Evolutionary conservation across 2,113 vertebrate genomes (phyloP).

Genomic region (Pycnonotus jocosus): DNA sequence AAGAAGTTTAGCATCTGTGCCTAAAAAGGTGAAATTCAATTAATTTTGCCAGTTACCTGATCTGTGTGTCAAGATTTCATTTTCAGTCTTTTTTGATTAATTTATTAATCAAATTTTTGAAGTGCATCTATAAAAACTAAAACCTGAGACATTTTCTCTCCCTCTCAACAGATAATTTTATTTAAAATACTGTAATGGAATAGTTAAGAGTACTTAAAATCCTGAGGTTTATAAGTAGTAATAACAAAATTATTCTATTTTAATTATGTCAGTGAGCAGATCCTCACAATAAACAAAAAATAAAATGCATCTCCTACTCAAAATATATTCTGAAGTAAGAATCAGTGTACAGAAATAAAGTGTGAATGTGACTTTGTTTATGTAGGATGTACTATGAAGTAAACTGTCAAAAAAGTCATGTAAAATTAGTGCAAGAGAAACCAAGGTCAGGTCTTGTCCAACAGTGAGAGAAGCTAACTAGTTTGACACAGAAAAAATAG

Average conservation of each 20-base stretch:
- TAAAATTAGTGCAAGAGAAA: neutral
- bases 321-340: neutral
- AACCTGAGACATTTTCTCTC: neutral
- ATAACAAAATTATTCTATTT: neutral
- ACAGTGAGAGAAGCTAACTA: neutral
- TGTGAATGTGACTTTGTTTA: neutral
- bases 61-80: neutral
- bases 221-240: neutral
- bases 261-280: neutral
- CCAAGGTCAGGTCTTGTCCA: neutral
- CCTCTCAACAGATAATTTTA: neutral
- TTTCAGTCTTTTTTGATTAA: neutral
- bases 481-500: neutral
- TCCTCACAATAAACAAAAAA: neutral
- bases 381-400: neutral
- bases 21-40: neutral
- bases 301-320: neutral
- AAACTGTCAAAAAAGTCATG: neutral
- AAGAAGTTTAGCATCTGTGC: neutral
- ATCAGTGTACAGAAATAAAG: neutral
- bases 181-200: neutral
- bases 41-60: neutral
- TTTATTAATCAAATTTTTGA: neutral
- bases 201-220: neutral
- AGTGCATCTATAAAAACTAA: neutral